Percentiles rank a stretch among this genome's conserved stretches.
Conservation (phyloP, 2,797 vertebrate genomes). For the Urocyon cinereoargenteus region DNA sequence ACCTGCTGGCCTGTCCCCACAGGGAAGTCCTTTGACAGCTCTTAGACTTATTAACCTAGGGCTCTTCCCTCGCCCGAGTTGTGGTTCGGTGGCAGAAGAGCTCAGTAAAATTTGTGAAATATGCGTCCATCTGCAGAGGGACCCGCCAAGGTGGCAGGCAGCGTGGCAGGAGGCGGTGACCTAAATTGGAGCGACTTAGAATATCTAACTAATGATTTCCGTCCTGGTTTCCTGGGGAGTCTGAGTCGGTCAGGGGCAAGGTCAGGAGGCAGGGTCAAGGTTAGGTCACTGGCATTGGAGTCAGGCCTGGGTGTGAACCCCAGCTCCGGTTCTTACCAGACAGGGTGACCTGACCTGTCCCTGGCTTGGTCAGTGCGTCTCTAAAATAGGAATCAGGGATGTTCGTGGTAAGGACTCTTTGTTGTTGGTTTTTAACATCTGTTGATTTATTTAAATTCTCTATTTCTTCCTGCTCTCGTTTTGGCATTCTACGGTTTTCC, state of each 20-base stretch:
- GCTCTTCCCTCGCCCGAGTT: background rate
- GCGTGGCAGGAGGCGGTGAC: background rate
- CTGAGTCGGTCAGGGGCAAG: fast-evolving
- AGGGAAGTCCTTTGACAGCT: background rate
- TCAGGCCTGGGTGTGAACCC: background rate
- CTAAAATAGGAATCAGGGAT: background rate
- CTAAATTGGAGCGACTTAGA: background rate
- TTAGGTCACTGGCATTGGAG: background rate
- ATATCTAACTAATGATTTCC: background rate
- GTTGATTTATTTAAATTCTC: background rate
- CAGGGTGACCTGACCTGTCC: background rate
- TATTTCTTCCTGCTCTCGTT: background rate
- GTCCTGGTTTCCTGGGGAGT: background rate
- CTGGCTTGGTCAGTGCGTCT: background rate
- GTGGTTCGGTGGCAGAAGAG: background rate
- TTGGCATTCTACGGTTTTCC: background rate
- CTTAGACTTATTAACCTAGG: background rate
- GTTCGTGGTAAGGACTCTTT: background rate
- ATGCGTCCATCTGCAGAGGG: background rate
- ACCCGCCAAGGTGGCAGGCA: background rate
- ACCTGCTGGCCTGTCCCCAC: background rate
- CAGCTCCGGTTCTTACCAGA: background rate
- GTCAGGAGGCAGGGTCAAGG: background rate
- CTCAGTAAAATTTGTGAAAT: background rate
- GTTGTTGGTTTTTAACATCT: background rate